phyloP scores from a whole-genome alignment of 2,888 invertebrate species.

The Spisula solida region DNA sequence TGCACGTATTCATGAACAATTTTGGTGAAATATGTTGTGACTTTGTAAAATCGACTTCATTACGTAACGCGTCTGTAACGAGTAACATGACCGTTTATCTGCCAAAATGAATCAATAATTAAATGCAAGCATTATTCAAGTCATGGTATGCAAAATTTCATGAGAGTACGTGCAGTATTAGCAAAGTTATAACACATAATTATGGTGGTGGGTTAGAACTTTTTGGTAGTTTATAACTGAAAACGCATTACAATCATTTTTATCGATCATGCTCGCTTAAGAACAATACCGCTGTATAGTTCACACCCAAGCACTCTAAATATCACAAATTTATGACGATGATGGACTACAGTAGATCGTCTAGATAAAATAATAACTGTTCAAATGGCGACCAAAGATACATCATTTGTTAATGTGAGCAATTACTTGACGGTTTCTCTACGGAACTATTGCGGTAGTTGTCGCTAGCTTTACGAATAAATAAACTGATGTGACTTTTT shows the following conservation, averaged over 20 bases:
- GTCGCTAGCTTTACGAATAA: constrained; percentile 12
- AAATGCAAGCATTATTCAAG: too few species aligned
- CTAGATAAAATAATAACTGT: constrained; percentile 15
- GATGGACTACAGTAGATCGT: neutral
- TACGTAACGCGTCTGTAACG: too few species aligned
- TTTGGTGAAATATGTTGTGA: too few species aligned
- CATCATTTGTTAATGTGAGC: neutral
- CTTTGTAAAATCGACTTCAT: too few species aligned
- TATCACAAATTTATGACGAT: neutral
- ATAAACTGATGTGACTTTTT: constrained; percentile 14
- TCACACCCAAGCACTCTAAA: neutral
- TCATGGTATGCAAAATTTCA: too few species aligned
- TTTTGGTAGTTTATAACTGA: neutral
- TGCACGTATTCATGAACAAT: too few species aligned
- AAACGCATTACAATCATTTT: constrained; percentile 7
- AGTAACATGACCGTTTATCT: too few species aligned
- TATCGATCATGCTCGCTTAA: neutral
- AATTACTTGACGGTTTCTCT: neutral
- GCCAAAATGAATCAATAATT: too few species aligned
- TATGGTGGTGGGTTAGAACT: too few species aligned
- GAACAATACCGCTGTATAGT: neutral
- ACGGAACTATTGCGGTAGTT: neutral
- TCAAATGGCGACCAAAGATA: neutral
- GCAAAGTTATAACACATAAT: too few species aligned
- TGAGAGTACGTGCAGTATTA: too few species aligned